Conservation (phyloP, 2,113 vertebrate genomes). For the Mobula birostris region DNA sequence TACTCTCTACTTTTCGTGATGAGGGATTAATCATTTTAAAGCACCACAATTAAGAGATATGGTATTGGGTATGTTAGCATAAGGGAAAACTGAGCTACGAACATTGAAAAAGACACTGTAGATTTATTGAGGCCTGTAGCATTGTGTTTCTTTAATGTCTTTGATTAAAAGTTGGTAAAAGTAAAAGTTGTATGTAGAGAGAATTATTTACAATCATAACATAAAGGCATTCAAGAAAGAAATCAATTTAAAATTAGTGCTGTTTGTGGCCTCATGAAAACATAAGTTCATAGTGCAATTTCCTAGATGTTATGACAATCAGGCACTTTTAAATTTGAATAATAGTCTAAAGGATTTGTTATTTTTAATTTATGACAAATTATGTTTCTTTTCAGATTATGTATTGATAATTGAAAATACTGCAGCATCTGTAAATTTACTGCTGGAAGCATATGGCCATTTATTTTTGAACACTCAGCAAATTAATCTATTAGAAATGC, state of each 20-base stretch:
- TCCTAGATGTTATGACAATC: not conserved
- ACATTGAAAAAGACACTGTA: no score
- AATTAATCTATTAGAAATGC: not conserved
- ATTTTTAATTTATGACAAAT: not conserved
- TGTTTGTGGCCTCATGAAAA: not conserved
- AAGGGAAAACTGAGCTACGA: no score
- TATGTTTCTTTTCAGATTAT: not conserved
- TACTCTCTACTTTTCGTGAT: no score
- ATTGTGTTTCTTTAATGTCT: not conserved
- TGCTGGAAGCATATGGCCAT: not conserved
- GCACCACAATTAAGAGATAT: no score
- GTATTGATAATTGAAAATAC: not conserved
- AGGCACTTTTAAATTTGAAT: not conserved
- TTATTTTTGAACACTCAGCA: constrained; percentile 29
- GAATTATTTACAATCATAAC: not conserved
- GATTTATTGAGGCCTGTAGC: no score
- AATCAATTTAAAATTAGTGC: not conserved
- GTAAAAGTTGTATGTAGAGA: not conserved
- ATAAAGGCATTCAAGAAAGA: not conserved
- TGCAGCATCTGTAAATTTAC: constrained; percentile 29
- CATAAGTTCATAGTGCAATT: not conserved
- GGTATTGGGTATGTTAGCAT: no score
- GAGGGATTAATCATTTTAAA: no score
- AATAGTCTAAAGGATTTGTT: not conserved
- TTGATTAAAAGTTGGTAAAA: not conserved